Percentiles rank a stretch among this genome's conserved stretches.
Conservation (phyloP, 2,888 invertebrate species). For the Tryphoninae sp. region DNA sequence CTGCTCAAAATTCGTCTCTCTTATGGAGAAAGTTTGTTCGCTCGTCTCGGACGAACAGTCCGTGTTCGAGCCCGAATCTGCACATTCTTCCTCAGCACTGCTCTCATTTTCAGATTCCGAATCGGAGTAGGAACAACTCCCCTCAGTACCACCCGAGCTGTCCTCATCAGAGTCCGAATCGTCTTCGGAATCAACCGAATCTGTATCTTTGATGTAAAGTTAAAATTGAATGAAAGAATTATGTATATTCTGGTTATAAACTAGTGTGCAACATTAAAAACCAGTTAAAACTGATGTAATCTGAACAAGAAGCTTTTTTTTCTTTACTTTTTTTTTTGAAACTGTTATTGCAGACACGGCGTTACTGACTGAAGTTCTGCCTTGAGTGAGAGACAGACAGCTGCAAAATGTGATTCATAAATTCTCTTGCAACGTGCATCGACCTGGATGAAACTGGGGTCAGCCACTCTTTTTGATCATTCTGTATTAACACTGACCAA, state of each 20-base stretch:
- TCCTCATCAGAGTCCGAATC: slow-evolving; percentile 82
- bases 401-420: background rate
- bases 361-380: too few relatives aligned
- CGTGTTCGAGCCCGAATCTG: slow-evolving; percentile 80
- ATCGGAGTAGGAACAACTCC: slow-evolving; percentile 80
- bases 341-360: too few relatives aligned
- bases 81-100: slow-evolving; percentile 75
- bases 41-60: slow-evolving; percentile 82
- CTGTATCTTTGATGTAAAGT: slow-evolving; percentile 73
- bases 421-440: too few relatives aligned
- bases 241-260: background rate
- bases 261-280: background rate
- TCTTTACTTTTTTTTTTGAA: too few relatives aligned
- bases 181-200: slow-evolving; percentile 81
- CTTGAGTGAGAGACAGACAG: background rate
- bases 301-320: too few relatives aligned
- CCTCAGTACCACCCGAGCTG: slow-evolving; percentile 80
- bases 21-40: slow-evolving; percentile 81
- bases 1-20: slow-evolving; percentile 82
- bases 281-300: too few relatives aligned
- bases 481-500: too few relatives aligned
- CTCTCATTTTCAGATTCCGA: slow-evolving; percentile 80
- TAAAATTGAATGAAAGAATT: background rate
- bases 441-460: too few relatives aligned
- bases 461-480: too few relatives aligned